phyloP scores from a whole-genome alignment of 2,888 invertebrate species.

The Pollenia angustigena region DNA sequence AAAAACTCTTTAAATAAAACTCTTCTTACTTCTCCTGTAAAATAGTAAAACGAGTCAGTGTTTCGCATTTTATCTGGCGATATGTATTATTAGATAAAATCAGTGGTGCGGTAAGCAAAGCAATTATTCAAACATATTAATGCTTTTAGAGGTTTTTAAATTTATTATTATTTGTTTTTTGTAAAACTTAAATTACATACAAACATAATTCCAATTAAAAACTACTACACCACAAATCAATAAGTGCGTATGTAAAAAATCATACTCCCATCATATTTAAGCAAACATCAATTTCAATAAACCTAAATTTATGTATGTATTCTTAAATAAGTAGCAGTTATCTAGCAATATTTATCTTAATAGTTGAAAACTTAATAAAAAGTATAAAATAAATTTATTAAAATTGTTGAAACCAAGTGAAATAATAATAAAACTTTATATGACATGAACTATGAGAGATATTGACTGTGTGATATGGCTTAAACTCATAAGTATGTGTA shows the following conservation, averaged over 20 bases:
- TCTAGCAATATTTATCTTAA: constrained; percentile 54
- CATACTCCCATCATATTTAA: neutral
- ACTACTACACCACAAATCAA: neutral
- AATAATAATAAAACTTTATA: constrained; percentile 47
- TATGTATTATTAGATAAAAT: neutral
- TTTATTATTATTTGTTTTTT: neutral
- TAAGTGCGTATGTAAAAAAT: neutral
- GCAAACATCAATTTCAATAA: neutral
- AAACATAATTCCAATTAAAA: too few relatives aligned
- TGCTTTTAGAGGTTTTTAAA: constrained; percentile 47
- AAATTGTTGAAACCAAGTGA: neutral
- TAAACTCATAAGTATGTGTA: neutral
- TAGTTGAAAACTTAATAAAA: constrained; percentile 48
- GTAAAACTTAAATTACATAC: too few relatives aligned
- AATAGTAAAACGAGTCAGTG: too few relatives aligned
- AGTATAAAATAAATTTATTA: constrained; percentile 36
- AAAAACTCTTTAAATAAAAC: too few relatives aligned
- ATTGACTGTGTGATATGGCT: constrained; percentile 59
- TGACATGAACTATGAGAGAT: constrained; percentile 40
- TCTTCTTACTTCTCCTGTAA: too few relatives aligned
- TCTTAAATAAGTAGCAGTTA: constrained; percentile 35
- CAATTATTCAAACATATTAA: constrained; percentile 3
- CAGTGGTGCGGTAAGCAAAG: constrained; percentile 33
- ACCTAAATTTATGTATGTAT: constrained; percentile 26
- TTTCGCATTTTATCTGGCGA: too few relatives aligned